phyloP scores from a whole-genome alignment of 2,888 invertebrate genomes.

The Nemurella pictetii region DNA sequence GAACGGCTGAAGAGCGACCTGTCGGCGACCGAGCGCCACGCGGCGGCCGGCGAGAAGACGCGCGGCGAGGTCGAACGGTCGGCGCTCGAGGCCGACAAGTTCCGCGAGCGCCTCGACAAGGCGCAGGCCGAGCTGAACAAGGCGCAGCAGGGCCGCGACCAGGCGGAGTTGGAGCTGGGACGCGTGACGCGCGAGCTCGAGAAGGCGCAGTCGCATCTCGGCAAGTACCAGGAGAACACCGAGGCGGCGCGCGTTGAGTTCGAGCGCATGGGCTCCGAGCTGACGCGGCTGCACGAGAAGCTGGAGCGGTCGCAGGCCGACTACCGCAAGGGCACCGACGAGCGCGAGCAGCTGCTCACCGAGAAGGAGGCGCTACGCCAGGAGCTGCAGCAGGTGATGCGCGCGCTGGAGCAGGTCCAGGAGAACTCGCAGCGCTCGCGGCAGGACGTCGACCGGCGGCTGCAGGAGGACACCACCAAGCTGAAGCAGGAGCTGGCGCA shows the following conservation, averaged over 20 bases:
- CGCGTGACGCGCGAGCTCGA: constrained; percentile 82
- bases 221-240: constrained; percentile 81
- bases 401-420: constrained; percentile 64
- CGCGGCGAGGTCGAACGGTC: constrained; percentile 53
- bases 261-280: constrained; percentile 80
- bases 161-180: constrained; percentile 82
- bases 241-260: constrained; percentile 83
- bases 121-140: constrained; percentile 52
- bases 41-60: constrained; percentile 41
- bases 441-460: constrained; percentile 66
- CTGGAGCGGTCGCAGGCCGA: constrained; percentile 66
- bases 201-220: constrained; percentile 80
- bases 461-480: constrained; percentile 72
- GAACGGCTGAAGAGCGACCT: constrained; percentile 73
- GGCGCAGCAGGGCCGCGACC: constrained; percentile 73
- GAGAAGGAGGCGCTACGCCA: constrained; percentile 72
- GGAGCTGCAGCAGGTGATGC: constrained; percentile 68
- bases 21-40: constrained; percentile 54
- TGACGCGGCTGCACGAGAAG: constrained; percentile 79
- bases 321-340: constrained; percentile 56
- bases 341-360: constrained; percentile 71
- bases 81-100: constrained; percentile 76
- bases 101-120: constrained; percentile 84
- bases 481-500: constrained; percentile 74
- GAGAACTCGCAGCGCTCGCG: constrained; percentile 53